These are phyloP conservation scores for Macroteleia sp. DNA, from an alignment of 2,888 invertebrate genomes.

Conservation along the genomic window DNA sequence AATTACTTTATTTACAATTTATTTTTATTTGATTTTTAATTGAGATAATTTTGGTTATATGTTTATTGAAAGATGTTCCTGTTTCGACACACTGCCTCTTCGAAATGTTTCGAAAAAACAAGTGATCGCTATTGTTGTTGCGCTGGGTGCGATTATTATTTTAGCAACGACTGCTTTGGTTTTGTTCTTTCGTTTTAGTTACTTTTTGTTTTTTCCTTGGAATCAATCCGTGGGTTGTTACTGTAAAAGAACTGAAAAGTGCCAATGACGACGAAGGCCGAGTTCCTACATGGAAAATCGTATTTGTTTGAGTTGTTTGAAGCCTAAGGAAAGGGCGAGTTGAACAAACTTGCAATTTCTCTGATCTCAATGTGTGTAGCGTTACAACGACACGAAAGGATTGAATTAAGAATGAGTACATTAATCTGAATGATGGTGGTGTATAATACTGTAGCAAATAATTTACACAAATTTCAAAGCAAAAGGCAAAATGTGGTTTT, in stretches of 20 bases:
- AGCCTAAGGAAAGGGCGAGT: slow-evolving; percentile 14
- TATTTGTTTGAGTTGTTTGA: slow-evolving; percentile 29
- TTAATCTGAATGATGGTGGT: slow-evolving; percentile 69
- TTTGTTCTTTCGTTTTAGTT: background rate
- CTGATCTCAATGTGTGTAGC: slow-evolving; percentile 81
- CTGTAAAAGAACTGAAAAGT: slow-evolving; percentile 36
- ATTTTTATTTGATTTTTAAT: slow-evolving; percentile 12
- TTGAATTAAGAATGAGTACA: slow-evolving; percentile 69
- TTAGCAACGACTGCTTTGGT: background rate
- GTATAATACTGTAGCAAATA: slow-evolving; percentile 77
- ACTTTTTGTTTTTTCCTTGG: background rate
- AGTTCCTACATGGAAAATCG: slow-evolving; percentile 51
- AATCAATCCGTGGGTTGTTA: slow-evolving; percentile 7
- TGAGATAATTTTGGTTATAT: background rate
- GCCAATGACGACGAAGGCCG: slow-evolving; percentile 59
- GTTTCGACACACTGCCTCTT: slow-evolving; percentile 64
- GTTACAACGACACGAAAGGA: slow-evolving; percentile 74
- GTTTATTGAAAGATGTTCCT: slow-evolving; percentile 72
- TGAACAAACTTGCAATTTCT: slow-evolving; percentile 78
- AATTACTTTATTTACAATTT: slow-evolving; percentile 4
- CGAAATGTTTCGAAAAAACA: slow-evolving; percentile 58
- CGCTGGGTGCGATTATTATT: background rate
- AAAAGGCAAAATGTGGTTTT: background rate
- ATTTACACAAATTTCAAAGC: background rate
- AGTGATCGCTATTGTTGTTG: slow-evolving; percentile 19